Conservation (phyloP, 2,888 invertebrate species). For the Nomada lathburiana region DNA sequence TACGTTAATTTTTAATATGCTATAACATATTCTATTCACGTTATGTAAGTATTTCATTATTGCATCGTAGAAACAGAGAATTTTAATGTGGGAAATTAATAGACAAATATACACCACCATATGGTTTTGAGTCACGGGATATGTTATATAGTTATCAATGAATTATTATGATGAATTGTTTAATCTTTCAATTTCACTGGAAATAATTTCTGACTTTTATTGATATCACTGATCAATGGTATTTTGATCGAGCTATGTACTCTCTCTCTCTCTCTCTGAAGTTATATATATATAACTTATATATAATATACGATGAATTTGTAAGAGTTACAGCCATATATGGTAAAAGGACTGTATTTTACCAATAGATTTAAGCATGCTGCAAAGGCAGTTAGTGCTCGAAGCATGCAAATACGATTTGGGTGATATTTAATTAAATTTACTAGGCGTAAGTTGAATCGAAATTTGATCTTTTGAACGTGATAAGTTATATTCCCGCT, state of each 20-base stretch:
- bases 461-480: slow-evolving; percentile 28
- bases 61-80: neutral
- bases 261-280: slow-evolving; percentile 33
- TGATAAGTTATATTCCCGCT: slow-evolving; percentile 65
- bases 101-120: neutral
- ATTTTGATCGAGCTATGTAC: slow-evolving; percentile 56
- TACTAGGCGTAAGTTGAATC: slow-evolving; percentile 48
- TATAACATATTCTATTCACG: slow-evolving; percentile 12
- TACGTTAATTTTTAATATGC: slow-evolving; percentile 4
- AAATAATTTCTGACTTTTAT: slow-evolving; percentile 62
- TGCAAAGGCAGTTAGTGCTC: slow-evolving; percentile 31
- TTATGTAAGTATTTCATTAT: slow-evolving; percentile 14
- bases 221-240: slow-evolving; percentile 46
- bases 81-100: slow-evolving; percentile 10
- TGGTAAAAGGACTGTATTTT: slow-evolving; percentile 57
- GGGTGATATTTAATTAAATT: slow-evolving; percentile 69
- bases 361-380: slow-evolving; percentile 60
- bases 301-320: slow-evolving; percentile 52
- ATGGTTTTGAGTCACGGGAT: neutral
- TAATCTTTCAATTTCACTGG: slow-evolving; percentile 42
- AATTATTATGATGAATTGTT: slow-evolving; percentile 22
- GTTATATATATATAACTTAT: slow-evolving; percentile 25
- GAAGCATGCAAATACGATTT: slow-evolving; percentile 63
- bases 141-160: neutral
- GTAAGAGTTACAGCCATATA: slow-evolving; percentile 44